phyloP scores from a whole-genome alignment of 2,797 vertebrate species.

The Oryzias sinensis region DNA sequence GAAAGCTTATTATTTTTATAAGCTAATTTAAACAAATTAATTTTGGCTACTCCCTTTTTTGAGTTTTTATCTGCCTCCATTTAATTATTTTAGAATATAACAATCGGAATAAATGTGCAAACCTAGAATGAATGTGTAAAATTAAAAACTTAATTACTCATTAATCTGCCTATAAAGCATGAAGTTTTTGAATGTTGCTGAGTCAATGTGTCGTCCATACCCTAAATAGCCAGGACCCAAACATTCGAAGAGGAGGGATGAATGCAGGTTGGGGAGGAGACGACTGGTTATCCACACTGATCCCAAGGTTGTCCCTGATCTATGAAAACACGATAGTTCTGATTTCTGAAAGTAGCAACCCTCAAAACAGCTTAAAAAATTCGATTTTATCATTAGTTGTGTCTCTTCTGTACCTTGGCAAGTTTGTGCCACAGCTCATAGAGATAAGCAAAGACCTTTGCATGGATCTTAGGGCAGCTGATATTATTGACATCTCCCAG shows the following conservation, averaged over 20 bases:
- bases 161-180: not conserved
- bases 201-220: conserved; percentile 60
- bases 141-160: too few relatives aligned
- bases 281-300: conserved; percentile 92
- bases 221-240: conserved; percentile 97
- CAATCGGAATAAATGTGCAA: too few relatives aligned
- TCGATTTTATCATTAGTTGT: not conserved
- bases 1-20: too few relatives aligned
- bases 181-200: conserved; percentile 4
- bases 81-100: too few relatives aligned
- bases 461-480: conserved; percentile 90
- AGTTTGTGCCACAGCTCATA: conserved; percentile 97
- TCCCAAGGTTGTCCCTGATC: conserved; percentile 97
- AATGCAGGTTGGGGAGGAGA: conserved; percentile 88
- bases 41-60: too few relatives aligned
- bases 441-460: conserved; percentile 90
- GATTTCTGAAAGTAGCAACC: not conserved
- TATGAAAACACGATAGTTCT: conserved; percentile 54
- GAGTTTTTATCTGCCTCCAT: too few relatives aligned
- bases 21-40: too few relatives aligned
- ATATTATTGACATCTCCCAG: conserved; percentile 96
- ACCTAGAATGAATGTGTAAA: too few relatives aligned
- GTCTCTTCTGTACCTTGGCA: conserved; percentile 83
- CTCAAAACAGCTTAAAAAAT: not conserved
- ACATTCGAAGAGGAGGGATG: conserved; percentile 95